Evolutionary conservation across 2,888 invertebrate species (phyloP).

Genomic region (Tenthredo scrophulariae): DNA sequence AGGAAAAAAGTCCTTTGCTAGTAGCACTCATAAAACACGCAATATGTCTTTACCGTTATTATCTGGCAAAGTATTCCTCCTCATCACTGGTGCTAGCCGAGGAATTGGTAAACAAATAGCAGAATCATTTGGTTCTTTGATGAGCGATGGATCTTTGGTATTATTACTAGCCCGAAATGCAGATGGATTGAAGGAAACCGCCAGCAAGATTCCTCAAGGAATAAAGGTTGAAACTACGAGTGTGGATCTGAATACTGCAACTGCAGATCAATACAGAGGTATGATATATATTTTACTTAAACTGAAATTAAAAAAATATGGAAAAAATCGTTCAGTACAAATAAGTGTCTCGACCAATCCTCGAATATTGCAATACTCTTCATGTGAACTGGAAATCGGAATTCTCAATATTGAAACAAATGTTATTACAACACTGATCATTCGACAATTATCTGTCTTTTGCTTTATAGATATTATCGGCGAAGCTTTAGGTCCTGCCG

Average conservation of each 20-base stretch:
- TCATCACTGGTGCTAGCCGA: constrained; percentile 92
- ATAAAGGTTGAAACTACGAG: constrained; percentile 80
- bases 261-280: constrained; percentile 70
- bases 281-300: constrained; percentile 41
- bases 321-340: too few relatives aligned
- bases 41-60: too few relatives aligned
- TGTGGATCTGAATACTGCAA: constrained; percentile 67
- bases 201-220: constrained; percentile 79
- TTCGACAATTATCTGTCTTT: too few relatives aligned
- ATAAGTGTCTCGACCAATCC: too few relatives aligned
- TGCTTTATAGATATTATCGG: constrained; percentile 77
- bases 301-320: too few relatives aligned
- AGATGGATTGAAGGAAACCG: constrained; percentile 84
- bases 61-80: constrained; percentile 58
- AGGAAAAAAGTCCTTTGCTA: too few relatives aligned
- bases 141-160: constrained; percentile 81
- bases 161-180: constrained; percentile 88
- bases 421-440: too few relatives aligned
- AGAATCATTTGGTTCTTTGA: constrained; percentile 81
- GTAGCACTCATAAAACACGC: too few relatives aligned
- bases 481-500: constrained; percentile 76
- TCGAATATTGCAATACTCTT: not conserved
- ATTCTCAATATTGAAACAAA: not conserved
- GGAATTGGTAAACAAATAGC: constrained; percentile 93
- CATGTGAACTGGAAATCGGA: not conserved